Conservation (phyloP, 1,140 invertebrate species). For the Samia ricini region DNA sequence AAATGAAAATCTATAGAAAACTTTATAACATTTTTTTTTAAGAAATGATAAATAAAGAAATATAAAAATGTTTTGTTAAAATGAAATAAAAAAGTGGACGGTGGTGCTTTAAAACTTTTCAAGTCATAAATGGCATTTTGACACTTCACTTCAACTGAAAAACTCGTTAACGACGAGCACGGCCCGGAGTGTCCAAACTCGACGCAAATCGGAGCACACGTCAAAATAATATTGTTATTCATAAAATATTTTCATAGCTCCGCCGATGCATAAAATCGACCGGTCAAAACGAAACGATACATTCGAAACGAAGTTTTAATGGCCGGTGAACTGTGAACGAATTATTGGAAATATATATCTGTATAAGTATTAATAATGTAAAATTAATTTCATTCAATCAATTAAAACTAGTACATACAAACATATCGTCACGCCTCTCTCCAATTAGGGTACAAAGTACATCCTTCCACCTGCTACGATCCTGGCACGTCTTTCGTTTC, state of each 20-base stretch:
- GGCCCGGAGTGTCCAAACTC: not conserved
- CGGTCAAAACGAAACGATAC: not conserved
- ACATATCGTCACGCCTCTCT: too few relatives aligned
- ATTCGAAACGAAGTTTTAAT: not conserved
- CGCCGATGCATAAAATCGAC: not conserved
- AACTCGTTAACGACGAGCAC: not conserved
- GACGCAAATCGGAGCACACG: not conserved
- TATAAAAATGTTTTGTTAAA: too few relatives aligned
- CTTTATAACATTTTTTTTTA: too few relatives aligned
- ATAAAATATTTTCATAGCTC: not conserved
- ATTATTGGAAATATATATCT: not conserved
- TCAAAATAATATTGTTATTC: conserved; percentile 8
- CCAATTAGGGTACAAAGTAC: too few relatives aligned
- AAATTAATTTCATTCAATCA: too few relatives aligned
- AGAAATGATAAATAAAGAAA: too few relatives aligned
- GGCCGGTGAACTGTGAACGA: not conserved
- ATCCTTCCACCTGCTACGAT: too few relatives aligned
- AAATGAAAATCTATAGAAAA: too few relatives aligned
- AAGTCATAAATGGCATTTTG: conserved; percentile 19
- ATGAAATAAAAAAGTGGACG: conserved; percentile 3
- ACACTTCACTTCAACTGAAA: conserved; percentile 18
- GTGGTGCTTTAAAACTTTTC: conserved; percentile 19
- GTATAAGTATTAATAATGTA: not conserved
- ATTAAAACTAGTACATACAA: too few relatives aligned
- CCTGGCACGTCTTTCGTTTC: too few relatives aligned